Percentiles rank a stretch among this genome's conserved stretches.
Conservation (phyloP, 2,113 vertebrate genomes). For the Crotalus helleri region DNA sequence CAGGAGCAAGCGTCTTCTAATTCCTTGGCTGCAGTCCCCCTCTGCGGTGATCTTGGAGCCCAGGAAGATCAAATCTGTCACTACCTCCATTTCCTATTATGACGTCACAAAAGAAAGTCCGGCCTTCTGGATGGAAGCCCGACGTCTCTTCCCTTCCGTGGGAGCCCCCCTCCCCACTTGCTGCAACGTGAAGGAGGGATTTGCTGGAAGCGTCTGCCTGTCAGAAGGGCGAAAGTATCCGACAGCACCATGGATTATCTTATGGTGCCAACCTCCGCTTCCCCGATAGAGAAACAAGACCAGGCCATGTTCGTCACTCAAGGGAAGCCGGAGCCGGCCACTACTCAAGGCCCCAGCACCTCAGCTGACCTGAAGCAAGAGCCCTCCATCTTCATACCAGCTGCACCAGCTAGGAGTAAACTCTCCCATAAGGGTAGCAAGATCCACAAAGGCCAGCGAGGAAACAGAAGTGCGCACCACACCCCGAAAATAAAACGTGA, state of each 20-base stretch:
- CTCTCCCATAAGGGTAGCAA: rapidly evolving
- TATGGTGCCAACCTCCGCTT: not conserved
- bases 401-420: rapidly evolving
- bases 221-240: not conserved
- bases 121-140: not conserved
- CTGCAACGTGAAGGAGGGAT: not conserved
- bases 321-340: rapidly evolving
- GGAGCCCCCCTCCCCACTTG: not conserved
- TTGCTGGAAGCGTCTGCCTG: no score
- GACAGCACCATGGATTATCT: not conserved
- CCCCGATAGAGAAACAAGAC: not conserved
- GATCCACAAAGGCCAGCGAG: rapidly evolving
- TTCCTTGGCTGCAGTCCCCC: no score
- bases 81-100: not conserved
- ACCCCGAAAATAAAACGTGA: not conserved
- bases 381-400: rapidly evolving
- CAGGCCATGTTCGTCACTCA: rapidly evolving
- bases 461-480: not conserved
- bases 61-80: no score
- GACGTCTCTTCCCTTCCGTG: not conserved
- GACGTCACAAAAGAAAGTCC: not conserved
- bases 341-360: not conserved
- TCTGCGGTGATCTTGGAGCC: no score
- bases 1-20: no score
- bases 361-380: not conserved